Base-by-base conservation (phyloP, 2,113 vertebrate species). In the Oryctolagus cuniculus region DNA sequence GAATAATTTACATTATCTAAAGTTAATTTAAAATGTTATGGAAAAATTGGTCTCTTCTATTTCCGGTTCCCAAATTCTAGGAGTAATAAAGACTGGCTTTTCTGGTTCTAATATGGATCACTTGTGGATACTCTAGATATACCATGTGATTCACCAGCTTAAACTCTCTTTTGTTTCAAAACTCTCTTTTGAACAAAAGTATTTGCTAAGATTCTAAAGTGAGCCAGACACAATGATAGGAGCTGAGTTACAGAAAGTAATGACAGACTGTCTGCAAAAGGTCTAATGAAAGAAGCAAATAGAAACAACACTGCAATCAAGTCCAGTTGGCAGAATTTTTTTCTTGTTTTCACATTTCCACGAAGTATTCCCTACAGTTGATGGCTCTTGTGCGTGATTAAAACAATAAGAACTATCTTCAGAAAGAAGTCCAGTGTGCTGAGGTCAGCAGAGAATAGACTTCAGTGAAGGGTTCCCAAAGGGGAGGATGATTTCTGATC, bases 261-360 rank as follows among this genome's bases (percentile, higher is more conserved):
- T 64, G 25, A 89, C 2, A 74, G 8, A 78, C 34, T 44, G 38
- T 5, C 38, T 34, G 49, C 53, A 19, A 77, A 82, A 86, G 15
- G 1, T 51, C 11, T 77, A 77, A 38, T 7, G 17, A 13, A 5
- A 61, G 10, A 93, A 44, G 31, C 34, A 78, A 44, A 10, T 16
- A 38, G 58, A 72, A 31, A 49, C 4, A 3, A 19, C 29, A 89
- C 73, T 51, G 17, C 85, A 21, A 74, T 85, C 67, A 78, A 3
- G 89, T 87, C 67, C 25, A 53, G 11, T 53, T 86, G 38, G n/a
- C 16, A 82, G 1, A 58, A 17, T 7, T n/a, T 36, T 80, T 83
- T 93, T 69, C 25, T n/a, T 25, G 69, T 64, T 80, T 79, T 91
- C 21, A 69, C 2, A 67, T 85, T 95, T 92, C 12, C 70, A 13